phyloP scores from a whole-genome alignment of 2,888 invertebrate genomes.

The Dynastes tityus region DNA sequence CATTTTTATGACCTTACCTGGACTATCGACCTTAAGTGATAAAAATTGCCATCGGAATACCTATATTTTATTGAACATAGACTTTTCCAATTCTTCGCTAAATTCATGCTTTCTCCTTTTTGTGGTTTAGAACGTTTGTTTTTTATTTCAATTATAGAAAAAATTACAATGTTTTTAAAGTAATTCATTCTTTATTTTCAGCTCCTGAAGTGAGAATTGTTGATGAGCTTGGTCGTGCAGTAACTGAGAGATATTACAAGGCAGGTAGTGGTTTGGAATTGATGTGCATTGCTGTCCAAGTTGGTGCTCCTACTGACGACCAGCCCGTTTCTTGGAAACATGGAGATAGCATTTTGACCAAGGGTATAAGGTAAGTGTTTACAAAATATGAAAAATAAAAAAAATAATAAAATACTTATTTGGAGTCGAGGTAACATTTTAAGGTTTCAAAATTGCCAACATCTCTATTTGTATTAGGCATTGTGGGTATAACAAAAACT shows the following conservation, averaged over 20 bases:
- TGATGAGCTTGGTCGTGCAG: constrained; percentile 75
- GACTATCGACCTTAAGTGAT: constrained; percentile 32
- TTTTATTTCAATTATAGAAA: too few species aligned
- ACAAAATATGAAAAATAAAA: too few species aligned
- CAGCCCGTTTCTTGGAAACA: constrained; percentile 72
- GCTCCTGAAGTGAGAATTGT: constrained; percentile 76
- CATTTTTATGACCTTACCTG: constrained; percentile 43
- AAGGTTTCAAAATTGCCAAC: too few species aligned
- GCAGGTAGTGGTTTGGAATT: constrained; percentile 74
- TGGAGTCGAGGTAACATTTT: too few species aligned
- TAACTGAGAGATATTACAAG: constrained; percentile 76
- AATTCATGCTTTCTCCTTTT: too few species aligned
- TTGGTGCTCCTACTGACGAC: constrained; percentile 70
- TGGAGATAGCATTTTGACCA: constrained; percentile 71
- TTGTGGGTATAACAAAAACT: too few species aligned
- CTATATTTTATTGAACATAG: constrained; percentile 27
- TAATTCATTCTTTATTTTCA: constrained; percentile 60
- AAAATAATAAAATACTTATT: too few species aligned
- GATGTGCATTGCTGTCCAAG: constrained; percentile 72
- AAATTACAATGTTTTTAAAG: too few species aligned
- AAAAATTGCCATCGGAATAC: constrained; percentile 28
- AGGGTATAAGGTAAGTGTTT: constrained; percentile 72
- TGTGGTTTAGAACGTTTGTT: too few species aligned
- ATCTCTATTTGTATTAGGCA: too few species aligned
- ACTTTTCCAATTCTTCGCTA: not conserved